These are phyloP conservation scores for Nestor notabilis DNA, from an alignment of 2,113 vertebrate genomes.

Conservation along the genomic window DNA sequence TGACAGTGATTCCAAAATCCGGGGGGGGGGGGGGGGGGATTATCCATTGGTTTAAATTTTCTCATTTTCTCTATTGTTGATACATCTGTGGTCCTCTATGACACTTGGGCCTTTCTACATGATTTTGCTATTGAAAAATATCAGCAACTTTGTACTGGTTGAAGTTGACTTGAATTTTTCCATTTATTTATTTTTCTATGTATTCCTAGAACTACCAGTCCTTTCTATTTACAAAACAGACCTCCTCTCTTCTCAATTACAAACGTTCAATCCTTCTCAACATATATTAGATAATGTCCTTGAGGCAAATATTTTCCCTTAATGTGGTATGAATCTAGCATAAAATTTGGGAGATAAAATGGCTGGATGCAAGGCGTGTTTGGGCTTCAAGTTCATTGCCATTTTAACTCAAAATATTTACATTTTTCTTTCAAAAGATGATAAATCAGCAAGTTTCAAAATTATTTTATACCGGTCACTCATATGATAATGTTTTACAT, in stretches of 20 bases:
- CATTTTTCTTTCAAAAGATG: background rate
- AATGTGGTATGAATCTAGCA: background rate
- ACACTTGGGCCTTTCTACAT: background rate
- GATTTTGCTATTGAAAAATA: background rate
- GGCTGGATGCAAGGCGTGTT: background rate
- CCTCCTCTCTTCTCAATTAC: background rate
- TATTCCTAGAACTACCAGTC: background rate
- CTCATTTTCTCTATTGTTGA: too few species aligned
- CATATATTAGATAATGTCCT: background rate
- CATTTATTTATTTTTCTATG: background rate
- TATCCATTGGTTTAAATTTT: background rate
- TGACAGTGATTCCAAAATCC: background rate
- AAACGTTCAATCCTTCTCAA: background rate
- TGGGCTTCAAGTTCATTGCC: background rate
- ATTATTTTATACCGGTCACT: fast-evolving
- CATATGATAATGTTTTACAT: fast-evolving
- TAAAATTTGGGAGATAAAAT: background rate
- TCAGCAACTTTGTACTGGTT: background rate
- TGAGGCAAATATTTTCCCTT: background rate
- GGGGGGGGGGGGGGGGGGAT: too few species aligned
- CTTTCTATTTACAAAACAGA: background rate
- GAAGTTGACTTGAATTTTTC: background rate
- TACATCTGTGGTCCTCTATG: background rate
- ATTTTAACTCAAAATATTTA: background rate
- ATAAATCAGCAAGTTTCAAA: background rate